Evolutionary conservation across 30 jellyfish, hydroid and myxozoan genomes (phyloP), one percentile per base, ranked within the genome.

Genomic region (Clytia hemisphaerica): DNA sequence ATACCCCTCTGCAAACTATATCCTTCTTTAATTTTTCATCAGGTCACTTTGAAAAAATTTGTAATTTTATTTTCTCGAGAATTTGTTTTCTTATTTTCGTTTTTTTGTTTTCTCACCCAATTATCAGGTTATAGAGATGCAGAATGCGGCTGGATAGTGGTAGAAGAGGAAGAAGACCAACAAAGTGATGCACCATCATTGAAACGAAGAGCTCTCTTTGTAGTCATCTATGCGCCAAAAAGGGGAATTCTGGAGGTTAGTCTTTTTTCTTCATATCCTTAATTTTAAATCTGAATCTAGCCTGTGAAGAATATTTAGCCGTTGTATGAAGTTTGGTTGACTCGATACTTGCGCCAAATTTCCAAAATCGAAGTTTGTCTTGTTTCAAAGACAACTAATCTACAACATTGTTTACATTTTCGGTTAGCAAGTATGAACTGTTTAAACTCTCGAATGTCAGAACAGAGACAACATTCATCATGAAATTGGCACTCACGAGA

Each of bases 81-180:
- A n/a, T n/a, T n/a, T n/a, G n/a, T n/a, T n/a, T n/a, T n/a, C n/a
- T n/a, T n/a, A n/a, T n/a, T n/a, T n/a, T n/a, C n/a, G n/a, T n/a
- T n/a, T n/a, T n/a, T n/a, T n/a, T n/a, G n/a, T n/a, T n/a, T n/a
- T n/a, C n/a, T n/a, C n/a, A n/a, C n/a, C n/a, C n/a, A n/a, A n/a
- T n/a, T n/a, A n/a, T 6, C 38, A 89, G 98, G 98, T 10, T 89
- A 89, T 30, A 58, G 98, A 9, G 98, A 89, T 47, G 98, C 98
- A 1, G 87, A 80, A 67, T 89, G 98, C 59, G 98, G 98, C 28
- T 89, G 98, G 98, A 16, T 89, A 37, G 70, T 75, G 15, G 86
- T 74, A 16, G 62, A 74, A 12, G 86, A 74, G 31, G 77, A 61
- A 47, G 86, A 29, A 10, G 74, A 73, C 44, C 26, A 50, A 10